Base-by-base conservation (phyloP, 2,888 invertebrate genomes). In the Lordiphosa fenestrarum region DNA sequence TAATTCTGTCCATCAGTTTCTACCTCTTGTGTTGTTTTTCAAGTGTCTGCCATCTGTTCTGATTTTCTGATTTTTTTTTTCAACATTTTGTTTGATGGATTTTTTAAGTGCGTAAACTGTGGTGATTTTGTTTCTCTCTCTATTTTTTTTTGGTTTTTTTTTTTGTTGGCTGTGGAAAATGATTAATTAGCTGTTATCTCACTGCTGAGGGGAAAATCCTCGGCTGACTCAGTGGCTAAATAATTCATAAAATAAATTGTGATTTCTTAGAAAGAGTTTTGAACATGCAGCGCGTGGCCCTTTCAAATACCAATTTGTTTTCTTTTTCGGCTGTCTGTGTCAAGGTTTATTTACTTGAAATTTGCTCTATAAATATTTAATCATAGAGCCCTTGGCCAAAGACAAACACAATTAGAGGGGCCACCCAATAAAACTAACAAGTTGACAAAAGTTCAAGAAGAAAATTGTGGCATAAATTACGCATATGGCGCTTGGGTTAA, bases 21-120 rank as follows among this genome's bases (percentile, higher is more conserved):
- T 46, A 7, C 30, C 30, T 30, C 6, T 19, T 46, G 15, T 15
- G 15, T 63, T 63, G 53, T 61, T 53, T 48, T 42, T 41, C 46
- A 50, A 41, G 5, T n/a, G 41, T 30, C 37, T 39, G 21, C 38
- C 38, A 49, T 66, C 47, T 59, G 41, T 19, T 66, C 38, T 2
- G 15, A 15, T 39, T 56, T 35, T 49, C 39, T n/a, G 23, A 36
- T 25, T 37, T n/a, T 25, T 25, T 37, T n/a, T 25, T 44, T 37
- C 30, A 49, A 39, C 57, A 53, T 59, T 35, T 68, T 84, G 82
- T 84, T 77, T 77, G 84, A 77, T 77, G 82, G 84, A 71, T 84
- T 81, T 81, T 30, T 82, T 77, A 81, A 77, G 84, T 83, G 77
- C 81, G 84, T 66, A 62, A 66, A 76, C 66, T 62, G 66, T 10